Conservation (phyloP, 2,113 vertebrate species). For the Ivindomyrus marchei region DNA sequence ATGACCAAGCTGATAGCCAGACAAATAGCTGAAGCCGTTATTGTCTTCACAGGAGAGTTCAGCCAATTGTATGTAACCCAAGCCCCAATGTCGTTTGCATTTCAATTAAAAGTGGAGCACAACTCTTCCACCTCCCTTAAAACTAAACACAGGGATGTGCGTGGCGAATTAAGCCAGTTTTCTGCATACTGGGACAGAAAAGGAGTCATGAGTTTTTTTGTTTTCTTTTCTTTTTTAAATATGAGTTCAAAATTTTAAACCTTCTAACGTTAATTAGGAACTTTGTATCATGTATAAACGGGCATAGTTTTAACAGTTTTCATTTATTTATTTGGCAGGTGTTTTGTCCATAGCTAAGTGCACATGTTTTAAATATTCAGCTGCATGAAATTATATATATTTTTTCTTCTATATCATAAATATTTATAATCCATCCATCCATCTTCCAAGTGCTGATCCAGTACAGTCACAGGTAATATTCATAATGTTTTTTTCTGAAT, state of each 20-base stretch:
- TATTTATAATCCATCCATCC: background rate
- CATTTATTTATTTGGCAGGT: background rate
- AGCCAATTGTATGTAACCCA: slow-evolving; percentile 44
- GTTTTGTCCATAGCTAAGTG: background rate
- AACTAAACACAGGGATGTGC: slow-evolving; percentile 46
- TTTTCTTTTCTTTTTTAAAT: background rate
- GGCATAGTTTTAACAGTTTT: background rate
- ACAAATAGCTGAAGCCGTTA: slow-evolving; percentile 57
- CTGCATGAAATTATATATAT: background rate
- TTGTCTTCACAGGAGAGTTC: slow-evolving; percentile 52
- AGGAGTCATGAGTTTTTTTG: background rate
- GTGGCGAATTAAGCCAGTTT: background rate
- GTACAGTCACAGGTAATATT: background rate
- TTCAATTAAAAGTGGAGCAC: slow-evolving; percentile 61
- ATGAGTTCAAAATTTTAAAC: background rate
- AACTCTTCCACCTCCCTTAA: slow-evolving; percentile 52
- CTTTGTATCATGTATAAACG: background rate
- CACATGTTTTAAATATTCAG: background rate
- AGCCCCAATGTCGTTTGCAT: slow-evolving; percentile 65
- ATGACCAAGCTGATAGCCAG: slow-evolving; percentile 63
- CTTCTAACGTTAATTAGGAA: background rate
- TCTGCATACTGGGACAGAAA: background rate
- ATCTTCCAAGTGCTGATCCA: background rate
- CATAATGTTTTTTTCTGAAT: background rate
- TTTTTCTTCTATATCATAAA: background rate